These are phyloP conservation scores for Megalurothrips usitatus DNA, from an alignment of 2,888 invertebrate species.

Conservation along the genomic window DNA sequence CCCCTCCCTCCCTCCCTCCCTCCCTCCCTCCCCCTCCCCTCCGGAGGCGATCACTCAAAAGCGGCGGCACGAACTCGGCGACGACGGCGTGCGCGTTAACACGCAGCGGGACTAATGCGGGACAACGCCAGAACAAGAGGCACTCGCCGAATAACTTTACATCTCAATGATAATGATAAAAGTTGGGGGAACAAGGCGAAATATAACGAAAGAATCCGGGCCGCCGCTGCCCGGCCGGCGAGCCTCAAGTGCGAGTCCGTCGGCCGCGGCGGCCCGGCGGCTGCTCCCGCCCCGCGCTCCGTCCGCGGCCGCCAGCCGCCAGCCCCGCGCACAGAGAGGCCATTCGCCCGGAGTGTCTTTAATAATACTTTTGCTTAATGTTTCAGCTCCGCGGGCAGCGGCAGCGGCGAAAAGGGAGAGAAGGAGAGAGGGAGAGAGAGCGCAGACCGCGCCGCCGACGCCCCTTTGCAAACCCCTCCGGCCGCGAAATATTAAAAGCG, in stretches of 20 bases:
- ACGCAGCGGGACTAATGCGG: not conserved
- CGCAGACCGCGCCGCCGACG: not conserved
- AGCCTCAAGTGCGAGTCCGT: no score
- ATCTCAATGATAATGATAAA: conserved; percentile 15
- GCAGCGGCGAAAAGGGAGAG: no score
- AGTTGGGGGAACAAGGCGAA: not conserved
- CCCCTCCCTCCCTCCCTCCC: no score
- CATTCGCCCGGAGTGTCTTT: not conserved
- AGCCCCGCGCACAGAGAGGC: not conserved
- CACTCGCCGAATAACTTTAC: not conserved
- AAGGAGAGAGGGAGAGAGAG: no score
- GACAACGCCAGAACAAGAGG: not conserved
- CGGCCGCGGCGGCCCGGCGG: no score
- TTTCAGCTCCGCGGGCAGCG: not conserved
- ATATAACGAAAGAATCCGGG: not conserved
- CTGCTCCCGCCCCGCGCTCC: not conserved
- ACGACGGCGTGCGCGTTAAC: not conserved
- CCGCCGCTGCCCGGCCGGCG: not conserved
- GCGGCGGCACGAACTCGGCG: no score
- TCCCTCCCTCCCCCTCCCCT: not conserved
- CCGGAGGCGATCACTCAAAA: not conserved
- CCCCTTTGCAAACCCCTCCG: not conserved
- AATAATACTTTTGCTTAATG: conserved; percentile 21
- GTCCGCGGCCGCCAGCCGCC: not conserved
- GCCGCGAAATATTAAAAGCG: not conserved